phyloP scores from a whole-genome alignment of 30 jellyfish, hydroid and myxozoan genomes.

The Chrysaora quinquecirrha region DNA sequence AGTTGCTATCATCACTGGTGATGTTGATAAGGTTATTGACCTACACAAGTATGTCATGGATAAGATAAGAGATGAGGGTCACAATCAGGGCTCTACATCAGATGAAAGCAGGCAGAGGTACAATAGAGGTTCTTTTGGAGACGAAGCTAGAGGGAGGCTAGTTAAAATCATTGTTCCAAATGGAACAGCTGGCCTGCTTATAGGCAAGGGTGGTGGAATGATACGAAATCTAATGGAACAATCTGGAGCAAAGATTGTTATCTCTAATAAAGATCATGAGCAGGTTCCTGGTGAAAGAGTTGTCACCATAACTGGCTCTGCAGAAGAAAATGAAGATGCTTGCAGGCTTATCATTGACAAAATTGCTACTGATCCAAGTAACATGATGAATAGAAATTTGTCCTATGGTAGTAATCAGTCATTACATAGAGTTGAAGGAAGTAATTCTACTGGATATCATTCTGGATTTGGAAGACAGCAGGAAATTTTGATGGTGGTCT shows the following conservation, averaged over 20 bases:
- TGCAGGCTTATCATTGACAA: conserved; percentile 77
- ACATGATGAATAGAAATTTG: conserved; percentile 85
- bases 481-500: conserved; percentile 57
- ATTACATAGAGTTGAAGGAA: neutral
- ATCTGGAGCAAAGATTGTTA: conserved; percentile 87
- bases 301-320: conserved; percentile 87
- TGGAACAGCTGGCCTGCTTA: conserved; percentile 95
- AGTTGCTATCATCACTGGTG: conserved; percentile 93
- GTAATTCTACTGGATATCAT: conserved; percentile 24
- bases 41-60: conserved; percentile 92
- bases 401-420: conserved; percentile 59
- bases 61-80: conserved; percentile 86
- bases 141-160: conserved; percentile 73
- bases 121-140: conserved; percentile 11
- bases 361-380: conserved; percentile 91
- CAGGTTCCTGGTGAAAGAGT: conserved; percentile 95
- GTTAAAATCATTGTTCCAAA: conserved; percentile 94
- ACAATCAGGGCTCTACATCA: conserved; percentile 47
- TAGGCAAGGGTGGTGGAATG: conserved; percentile 98
- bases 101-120: conserved; percentile 53
- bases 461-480: conserved; percentile 4
- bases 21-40: conserved; percentile 89
- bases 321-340: conserved; percentile 90
- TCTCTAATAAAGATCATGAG: conserved; percentile 93
- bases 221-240: conserved; percentile 86